A percentile compares a stretch with the other conserved stretches of the same genome.
Evolutionary conservation across 37 sponge, comb jelly and placozoan species (phyloP).

Genomic region (Spongia lamella): DNA sequence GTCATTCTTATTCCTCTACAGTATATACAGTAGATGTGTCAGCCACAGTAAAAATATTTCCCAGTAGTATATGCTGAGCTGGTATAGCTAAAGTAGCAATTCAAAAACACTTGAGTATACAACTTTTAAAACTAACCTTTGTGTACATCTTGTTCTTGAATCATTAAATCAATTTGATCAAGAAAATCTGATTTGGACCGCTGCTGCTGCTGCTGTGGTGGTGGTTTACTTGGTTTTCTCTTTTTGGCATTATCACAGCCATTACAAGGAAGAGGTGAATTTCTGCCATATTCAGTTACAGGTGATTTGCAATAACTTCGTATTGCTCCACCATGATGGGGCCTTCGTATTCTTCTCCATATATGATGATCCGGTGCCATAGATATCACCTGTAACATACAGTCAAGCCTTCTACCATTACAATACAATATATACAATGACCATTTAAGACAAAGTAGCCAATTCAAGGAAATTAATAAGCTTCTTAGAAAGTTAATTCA

Average conservation of each 20-base stretch:
- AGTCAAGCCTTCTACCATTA: not conserved
- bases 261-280: slow-evolving; percentile 48
- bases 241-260: slow-evolving; percentile 7
- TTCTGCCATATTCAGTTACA: slow-evolving; percentile 49
- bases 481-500: slow-evolving; percentile 1
- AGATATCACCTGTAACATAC: slow-evolving; percentile 53
- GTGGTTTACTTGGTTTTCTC: no score
- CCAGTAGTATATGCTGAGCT: no score
- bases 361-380: slow-evolving; percentile 63
- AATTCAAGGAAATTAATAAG: not conserved
- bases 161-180: slow-evolving; percentile 47
- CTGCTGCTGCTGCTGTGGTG: not conserved
- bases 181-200: slow-evolving; percentile 14
- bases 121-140: no score
- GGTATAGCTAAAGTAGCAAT: no score
- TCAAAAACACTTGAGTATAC: no score
- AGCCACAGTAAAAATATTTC: no score
- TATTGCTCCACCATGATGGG: slow-evolving; percentile 72
- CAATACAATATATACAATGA: no score
- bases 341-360: slow-evolving; percentile 53
- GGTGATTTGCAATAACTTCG: slow-evolving; percentile 33
- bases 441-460: not conserved
- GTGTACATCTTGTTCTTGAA: no score
- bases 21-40: no score
- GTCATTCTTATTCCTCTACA: no score